These are phyloP conservation scores for Drosophila mauritiana DNA, from an alignment of 1,140 invertebrate genomes.

Conservation along the genomic window DNA sequence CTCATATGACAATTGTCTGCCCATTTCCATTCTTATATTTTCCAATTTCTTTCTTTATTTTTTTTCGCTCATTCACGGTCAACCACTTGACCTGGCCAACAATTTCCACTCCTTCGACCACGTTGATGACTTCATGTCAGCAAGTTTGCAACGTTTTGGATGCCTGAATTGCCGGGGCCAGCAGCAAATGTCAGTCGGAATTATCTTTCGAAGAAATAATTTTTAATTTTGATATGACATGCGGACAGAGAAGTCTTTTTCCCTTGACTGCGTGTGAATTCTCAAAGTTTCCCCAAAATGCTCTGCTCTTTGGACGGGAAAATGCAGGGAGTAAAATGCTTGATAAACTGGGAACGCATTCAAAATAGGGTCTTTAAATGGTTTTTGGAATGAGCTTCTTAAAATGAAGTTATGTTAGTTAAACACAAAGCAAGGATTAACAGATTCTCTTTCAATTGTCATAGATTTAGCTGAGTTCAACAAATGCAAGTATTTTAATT, in stretches of 20 bases:
- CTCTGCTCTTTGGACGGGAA: neutral
- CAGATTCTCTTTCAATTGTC: too few relatives aligned
- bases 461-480: too few relatives aligned
- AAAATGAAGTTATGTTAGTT: neutral
- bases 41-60: conserved; percentile 17
- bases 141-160: conserved; percentile 42
- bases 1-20: conserved; percentile 42
- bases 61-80: conserved; percentile 56
- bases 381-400: neutral
- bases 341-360: neutral
- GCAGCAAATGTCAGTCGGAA: conserved; percentile 26
- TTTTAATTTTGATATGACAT: conserved; percentile 30
- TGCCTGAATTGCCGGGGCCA: conserved; percentile 16
- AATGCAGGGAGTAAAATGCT: neutral
- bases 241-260: neutral
- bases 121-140: conserved; percentile 58
- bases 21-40: conserved; percentile 16
- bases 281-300: neutral
- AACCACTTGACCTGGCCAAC: conserved; percentile 61
- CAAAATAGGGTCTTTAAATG: neutral
- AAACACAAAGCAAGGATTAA: too few relatives aligned
- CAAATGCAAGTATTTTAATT: too few relatives aligned
- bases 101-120: conserved; percentile 23
- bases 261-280: conserved; percentile 12
- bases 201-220: conserved; percentile 37